Evolutionary conservation across 1,140 invertebrate species (phyloP).

Genomic region (Hesperophylax magnus): DNA sequence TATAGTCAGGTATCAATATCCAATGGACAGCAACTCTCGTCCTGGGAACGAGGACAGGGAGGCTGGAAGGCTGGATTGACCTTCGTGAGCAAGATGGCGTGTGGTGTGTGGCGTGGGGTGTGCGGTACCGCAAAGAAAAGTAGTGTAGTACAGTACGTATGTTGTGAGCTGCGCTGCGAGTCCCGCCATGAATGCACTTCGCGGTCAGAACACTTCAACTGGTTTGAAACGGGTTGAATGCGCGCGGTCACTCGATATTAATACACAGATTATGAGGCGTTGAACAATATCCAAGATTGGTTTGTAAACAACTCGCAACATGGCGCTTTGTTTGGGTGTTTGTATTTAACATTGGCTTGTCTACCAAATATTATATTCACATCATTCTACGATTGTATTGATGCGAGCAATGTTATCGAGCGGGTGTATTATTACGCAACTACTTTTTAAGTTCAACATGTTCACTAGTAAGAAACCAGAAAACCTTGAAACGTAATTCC

Average conservation of each 20-base stretch:
- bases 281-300: constrained; percentile 18
- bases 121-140: background rate
- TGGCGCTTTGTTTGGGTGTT: constrained; percentile 15
- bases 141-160: background rate
- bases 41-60: too few relatives aligned
- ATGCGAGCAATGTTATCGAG: too few relatives aligned
- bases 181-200: constrained; percentile 32
- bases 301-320: constrained; percentile 26
- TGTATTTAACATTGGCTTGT: background rate
- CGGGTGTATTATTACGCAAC: too few relatives aligned
- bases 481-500: too few relatives aligned
- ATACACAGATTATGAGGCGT: constrained; percentile 37
- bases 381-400: too few relatives aligned
- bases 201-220: constrained; percentile 35
- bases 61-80: too few relatives aligned
- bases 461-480: too few relatives aligned
- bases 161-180: constrained; percentile 3
- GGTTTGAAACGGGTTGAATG: constrained; percentile 38
- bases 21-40: too few relatives aligned
- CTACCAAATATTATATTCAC: background rate
- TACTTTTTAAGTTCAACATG: too few relatives aligned
- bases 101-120: background rate
- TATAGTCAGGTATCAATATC: too few relatives aligned
- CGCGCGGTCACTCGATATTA: constrained; percentile 35
- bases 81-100: background rate